A percentile compares a stretch with the other conserved stretches of the same genome.
phyloP scores from a whole-genome alignment of 2,113 vertebrate genomes.

The Microcebus tavaratra region DNA sequence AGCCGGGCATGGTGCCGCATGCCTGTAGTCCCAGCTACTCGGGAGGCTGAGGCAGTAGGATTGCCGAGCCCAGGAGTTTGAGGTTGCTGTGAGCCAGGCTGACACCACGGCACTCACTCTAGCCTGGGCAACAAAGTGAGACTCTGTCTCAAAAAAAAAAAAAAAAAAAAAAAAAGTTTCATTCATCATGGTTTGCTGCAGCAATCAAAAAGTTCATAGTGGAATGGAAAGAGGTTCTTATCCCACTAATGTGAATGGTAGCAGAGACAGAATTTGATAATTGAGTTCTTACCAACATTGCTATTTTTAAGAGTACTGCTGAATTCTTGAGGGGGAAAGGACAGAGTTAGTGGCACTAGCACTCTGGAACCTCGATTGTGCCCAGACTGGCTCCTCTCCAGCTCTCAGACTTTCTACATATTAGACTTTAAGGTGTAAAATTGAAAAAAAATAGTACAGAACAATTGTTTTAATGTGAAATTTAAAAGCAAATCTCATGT shows the following conservation, averaged over 20 bases:
- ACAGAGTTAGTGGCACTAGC: too few relatives aligned
- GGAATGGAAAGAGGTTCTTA: conserved; percentile 47
- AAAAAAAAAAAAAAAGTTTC: neutral
- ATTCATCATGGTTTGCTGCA: neutral
- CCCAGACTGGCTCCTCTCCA: neutral
- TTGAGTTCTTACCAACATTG: neutral
- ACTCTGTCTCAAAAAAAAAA: too few relatives aligned
- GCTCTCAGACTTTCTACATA: neutral
- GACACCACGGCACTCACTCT: too few relatives aligned
- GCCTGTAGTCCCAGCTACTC: too few relatives aligned
- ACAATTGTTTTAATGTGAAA: neutral
- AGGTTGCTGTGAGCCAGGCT: too few relatives aligned
- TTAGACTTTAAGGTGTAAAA: neutral
- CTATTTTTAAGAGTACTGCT: neutral
- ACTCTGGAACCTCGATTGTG: neutral
- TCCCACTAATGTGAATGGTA: neutral
- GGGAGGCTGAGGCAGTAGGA: too few relatives aligned
- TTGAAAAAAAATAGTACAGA: neutral
- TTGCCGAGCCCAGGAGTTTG: too few relatives aligned
- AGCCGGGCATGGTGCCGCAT: too few relatives aligned
- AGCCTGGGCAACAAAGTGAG: too few relatives aligned
- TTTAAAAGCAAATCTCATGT: neutral
- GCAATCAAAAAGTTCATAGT: conserved; percentile 40
- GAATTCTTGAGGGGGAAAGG: neutral
- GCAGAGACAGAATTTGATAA: conserved; percentile 34